A percentile compares a stretch with the other conserved stretches of the same genome.
These are phyloP conservation scores for Hylaeus anthracinus DNA, from an alignment of 1,140 invertebrate genomes.

Conservation along the genomic window DNA sequence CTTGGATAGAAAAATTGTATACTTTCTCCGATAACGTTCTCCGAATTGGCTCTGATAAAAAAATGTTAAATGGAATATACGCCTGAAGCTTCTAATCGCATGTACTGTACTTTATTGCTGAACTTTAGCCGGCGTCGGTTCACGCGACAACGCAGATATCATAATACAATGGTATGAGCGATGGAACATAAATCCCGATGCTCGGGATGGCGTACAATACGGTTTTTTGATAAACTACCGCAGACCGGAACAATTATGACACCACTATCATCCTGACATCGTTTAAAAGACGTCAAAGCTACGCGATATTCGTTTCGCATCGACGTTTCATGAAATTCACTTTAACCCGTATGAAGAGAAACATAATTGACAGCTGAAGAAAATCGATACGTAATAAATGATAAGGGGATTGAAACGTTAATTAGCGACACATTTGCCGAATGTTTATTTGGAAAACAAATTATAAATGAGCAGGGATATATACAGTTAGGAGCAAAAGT, in stretches of 20 bases:
- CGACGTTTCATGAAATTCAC: neutral
- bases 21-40: neutral
- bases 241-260: neutral
- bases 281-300: neutral
- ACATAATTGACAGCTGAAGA: neutral
- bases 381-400: neutral
- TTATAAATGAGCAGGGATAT: too few relatives aligned
- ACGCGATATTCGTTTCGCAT: neutral
- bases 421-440: too few relatives aligned
- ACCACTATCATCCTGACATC: neutral
- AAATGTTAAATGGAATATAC: neutral
- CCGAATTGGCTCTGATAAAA: neutral
- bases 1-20: neutral
- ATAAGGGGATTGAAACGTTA: too few relatives aligned
- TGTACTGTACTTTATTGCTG: neutral
- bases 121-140: neutral
- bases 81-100: neutral
- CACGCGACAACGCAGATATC: neutral
- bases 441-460: too few relatives aligned
- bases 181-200: constrained; percentile 1
- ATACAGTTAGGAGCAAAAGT: constrained; percentile 18
- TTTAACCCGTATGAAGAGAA: neutral
- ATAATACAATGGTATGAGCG: neutral
- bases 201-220: neutral
- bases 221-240: neutral